A percentile compares a stretch with the other conserved stretches of the same genome.
These are phyloP conservation scores for Galerucella pusilla DNA, from an alignment of 2,888 invertebrate genomes.

Conservation along the genomic window DNA sequence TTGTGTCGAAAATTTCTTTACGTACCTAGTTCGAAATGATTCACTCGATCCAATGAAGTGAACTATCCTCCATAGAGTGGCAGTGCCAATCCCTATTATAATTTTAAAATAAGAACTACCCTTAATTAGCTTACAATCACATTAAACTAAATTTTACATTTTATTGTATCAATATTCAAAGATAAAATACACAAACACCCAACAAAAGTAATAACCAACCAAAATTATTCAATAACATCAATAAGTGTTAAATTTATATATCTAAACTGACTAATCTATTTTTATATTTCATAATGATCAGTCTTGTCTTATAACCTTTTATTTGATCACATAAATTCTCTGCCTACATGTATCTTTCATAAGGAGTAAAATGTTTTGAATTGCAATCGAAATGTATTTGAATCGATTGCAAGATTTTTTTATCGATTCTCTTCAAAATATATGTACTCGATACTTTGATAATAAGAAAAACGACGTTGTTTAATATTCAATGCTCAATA, in stretches of 20 bases:
- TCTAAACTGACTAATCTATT: too few species aligned
- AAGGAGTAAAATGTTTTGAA: neutral
- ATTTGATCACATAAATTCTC: too few species aligned
- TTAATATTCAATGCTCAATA: too few species aligned
- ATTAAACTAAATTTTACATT: neutral
- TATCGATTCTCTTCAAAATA: neutral
- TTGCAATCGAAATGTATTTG: neutral
- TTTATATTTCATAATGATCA: too few species aligned
- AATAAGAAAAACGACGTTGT: neutral
- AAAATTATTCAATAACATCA: too few species aligned
- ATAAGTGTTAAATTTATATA: too few species aligned
- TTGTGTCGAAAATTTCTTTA: slow-evolving; percentile 5
- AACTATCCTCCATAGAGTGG: neutral
- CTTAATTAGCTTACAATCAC: too few species aligned
- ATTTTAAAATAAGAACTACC: too few species aligned
- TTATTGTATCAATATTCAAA: neutral
- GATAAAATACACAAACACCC: too few species aligned
- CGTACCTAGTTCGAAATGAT: neutral
- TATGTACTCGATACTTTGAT: neutral
- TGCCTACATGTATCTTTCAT: neutral
- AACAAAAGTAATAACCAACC: too few species aligned
- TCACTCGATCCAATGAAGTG: neutral
- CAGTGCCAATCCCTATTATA: neutral
- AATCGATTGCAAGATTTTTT: neutral
- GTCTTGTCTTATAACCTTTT: too few species aligned